These are phyloP conservation scores for Thaleichthys pacificus DNA, from an alignment of 2,797 vertebrate genomes.

Conservation along the genomic window DNA sequence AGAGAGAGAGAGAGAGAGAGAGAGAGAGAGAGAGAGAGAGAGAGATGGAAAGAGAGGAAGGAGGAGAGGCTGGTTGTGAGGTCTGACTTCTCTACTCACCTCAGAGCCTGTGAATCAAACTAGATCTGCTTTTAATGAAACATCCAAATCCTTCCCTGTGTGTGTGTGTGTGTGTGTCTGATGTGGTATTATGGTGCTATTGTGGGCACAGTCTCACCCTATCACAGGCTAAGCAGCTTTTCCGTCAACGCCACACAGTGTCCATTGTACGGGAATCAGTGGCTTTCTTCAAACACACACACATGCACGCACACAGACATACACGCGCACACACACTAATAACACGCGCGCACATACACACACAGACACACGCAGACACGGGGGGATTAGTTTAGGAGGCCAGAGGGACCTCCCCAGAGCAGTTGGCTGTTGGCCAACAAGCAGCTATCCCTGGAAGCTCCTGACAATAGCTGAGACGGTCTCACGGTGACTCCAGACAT, in stretches of 20 bases:
- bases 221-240: constrained; percentile 71
- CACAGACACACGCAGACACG: constrained; percentile 37
- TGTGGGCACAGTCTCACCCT: constrained; percentile 69
- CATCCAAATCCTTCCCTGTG: constrained; percentile 56
- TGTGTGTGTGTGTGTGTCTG: constrained; percentile 45
- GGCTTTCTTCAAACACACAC: constrained; percentile 52
- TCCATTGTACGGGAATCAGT: constrained; percentile 47
- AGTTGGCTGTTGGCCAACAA: constrained; percentile 54
- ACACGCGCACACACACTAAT: constrained; percentile 8
- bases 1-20: neutral
- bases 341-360: neutral
- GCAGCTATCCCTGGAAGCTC: constrained; percentile 54
- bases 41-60: constrained; percentile 33
- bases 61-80: neutral
- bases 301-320: constrained; percentile 16
- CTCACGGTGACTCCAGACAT: constrained; percentile 30
- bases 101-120: constrained; percentile 59
- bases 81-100: constrained; percentile 45
- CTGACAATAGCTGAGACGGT: constrained; percentile 46
- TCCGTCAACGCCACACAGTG: constrained; percentile 27
- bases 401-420: constrained; percentile 65
- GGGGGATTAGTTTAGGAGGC: constrained; percentile 63
- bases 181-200: constrained; percentile 72
- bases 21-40: constrained; percentile 6
- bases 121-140: constrained; percentile 73